Percentiles rank a stretch among this genome's conserved stretches.
These are phyloP conservation scores for Amaurobius ferox DNA, from an alignment of 2,888 invertebrate species.

Conservation along the genomic window DNA sequence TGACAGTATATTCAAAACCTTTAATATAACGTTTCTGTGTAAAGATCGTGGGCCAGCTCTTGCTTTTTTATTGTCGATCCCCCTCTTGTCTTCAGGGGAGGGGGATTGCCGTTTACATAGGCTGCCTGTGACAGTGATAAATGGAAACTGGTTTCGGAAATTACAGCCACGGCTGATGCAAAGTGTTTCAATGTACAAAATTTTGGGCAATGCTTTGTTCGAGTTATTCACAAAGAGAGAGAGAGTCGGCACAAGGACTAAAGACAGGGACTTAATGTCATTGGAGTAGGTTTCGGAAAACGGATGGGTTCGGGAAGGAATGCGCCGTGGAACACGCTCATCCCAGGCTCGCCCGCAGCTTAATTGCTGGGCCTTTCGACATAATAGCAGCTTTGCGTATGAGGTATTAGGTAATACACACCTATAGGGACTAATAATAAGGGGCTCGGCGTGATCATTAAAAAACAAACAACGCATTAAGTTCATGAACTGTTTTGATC, in stretches of 20 bases:
- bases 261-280: conserved; percentile 52
- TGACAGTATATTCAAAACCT: conserved; percentile 63
- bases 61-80: conserved; percentile 37
- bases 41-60: conserved; percentile 56
- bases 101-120: conserved; percentile 52
- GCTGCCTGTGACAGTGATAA: conserved; percentile 62
- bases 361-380: conserved; percentile 34
- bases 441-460: too few relatives aligned
- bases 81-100: conserved; percentile 22
- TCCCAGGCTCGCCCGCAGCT: not conserved
- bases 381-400: conserved; percentile 25
- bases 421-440: not conserved
- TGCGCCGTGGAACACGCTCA: conserved; percentile 22
- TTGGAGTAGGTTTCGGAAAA: conserved; percentile 33
- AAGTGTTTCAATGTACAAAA: conserved; percentile 62
- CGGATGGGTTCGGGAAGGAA: conserved; percentile 42
- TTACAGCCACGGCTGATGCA: conserved; percentile 53
- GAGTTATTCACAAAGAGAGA: not conserved
- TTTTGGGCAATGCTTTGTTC: conserved; percentile 49
- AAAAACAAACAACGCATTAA: too few relatives aligned
- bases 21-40: conserved; percentile 67
- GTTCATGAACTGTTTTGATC: too few relatives aligned
- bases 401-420: conserved; percentile 23
- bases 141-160: conserved; percentile 58
- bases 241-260: conserved; percentile 8